These are phyloP conservation scores for Pristionchus arcanus DNA, from an alignment of 2,888 invertebrate genomes.

Conservation along the genomic window DNA sequence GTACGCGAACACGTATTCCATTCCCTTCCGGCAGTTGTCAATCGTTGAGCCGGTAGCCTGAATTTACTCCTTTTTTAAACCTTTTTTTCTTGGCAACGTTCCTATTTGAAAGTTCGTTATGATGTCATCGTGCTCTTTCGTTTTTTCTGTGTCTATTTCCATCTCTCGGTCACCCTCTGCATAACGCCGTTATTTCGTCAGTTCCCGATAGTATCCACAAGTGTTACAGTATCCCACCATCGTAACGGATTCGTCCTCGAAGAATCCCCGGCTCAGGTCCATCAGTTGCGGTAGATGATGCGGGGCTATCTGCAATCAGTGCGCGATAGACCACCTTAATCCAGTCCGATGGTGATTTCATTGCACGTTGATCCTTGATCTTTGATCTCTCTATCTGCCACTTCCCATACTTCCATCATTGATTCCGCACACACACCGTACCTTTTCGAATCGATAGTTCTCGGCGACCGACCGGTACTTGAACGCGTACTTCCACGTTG, in stretches of 20 bases:
- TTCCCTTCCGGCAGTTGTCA: background rate
- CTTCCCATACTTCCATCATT: too few relatives aligned
- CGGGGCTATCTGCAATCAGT: background rate
- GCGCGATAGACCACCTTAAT: background rate
- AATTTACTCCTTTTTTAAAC: too few relatives aligned
- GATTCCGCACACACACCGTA: background rate
- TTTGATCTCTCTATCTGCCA: too few relatives aligned
- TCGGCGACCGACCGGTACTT: too few relatives aligned
- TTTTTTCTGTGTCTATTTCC: too few relatives aligned
- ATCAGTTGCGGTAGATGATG: background rate
- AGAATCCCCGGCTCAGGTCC: conserved; percentile 12
- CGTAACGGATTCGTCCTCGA: background rate
- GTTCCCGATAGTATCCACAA: background rate
- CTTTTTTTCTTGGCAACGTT: too few relatives aligned
- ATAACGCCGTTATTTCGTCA: too few relatives aligned
- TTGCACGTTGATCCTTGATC: too few relatives aligned
- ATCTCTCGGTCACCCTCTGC: too few relatives aligned
- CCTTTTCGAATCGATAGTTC: background rate
- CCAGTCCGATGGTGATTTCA: too few relatives aligned
- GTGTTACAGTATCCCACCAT: background rate
- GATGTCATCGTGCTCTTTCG: too few relatives aligned
- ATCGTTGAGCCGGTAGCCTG: conserved; percentile 21
- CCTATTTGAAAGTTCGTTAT: too few relatives aligned
- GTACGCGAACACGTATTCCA: conserved; percentile 15
- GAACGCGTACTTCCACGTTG: background rate